Evolutionary conservation across 2,797 vertebrate species (phyloP).

Genomic region (Potorous gilbertii): DNA sequence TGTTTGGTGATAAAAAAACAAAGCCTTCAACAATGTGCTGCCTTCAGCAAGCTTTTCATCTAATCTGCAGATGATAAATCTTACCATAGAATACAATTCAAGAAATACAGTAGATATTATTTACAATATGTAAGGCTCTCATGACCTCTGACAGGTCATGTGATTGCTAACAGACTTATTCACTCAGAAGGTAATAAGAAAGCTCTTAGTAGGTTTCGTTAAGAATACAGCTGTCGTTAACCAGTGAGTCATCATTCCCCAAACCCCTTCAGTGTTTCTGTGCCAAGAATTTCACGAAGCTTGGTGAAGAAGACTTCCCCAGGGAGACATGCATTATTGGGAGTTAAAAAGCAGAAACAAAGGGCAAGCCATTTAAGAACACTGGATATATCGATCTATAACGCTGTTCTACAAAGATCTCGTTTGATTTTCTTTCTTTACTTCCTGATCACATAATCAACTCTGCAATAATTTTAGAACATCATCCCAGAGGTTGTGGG

Average conservation of each 20-base stretch:
- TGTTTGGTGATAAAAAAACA: background rate
- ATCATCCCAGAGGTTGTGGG: background rate
- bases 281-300: background rate
- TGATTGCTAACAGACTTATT: background rate
- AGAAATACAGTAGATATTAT: background rate
- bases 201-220: background rate
- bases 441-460: background rate
- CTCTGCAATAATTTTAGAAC: background rate
- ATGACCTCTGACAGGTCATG: background rate
- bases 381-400: background rate
- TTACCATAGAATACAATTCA: background rate
- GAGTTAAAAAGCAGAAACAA: background rate
- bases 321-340: background rate
- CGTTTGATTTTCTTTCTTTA: background rate
- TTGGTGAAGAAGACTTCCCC: background rate
- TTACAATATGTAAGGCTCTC: background rate
- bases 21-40: background rate
- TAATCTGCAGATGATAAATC: background rate
- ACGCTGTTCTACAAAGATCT: background rate
- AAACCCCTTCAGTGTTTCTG: background rate
- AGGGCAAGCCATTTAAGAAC: background rate
- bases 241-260: background rate
- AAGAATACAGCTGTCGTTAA: background rate
- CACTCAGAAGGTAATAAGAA: background rate
- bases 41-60: background rate